Evolutionary conservation across 2,797 vertebrate genomes (phyloP).

Genomic region (Luscinia luscinia): DNA sequence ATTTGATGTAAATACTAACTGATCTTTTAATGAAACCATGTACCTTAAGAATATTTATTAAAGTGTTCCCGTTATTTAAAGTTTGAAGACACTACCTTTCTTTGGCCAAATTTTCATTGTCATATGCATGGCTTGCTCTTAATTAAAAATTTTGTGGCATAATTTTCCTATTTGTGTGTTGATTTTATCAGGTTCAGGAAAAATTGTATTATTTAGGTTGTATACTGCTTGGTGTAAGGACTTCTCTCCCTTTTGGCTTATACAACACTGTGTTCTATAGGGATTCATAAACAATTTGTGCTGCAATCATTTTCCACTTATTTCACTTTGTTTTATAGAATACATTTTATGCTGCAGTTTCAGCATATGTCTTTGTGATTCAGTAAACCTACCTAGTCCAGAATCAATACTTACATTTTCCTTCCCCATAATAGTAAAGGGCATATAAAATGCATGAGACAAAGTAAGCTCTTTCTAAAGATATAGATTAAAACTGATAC

Average conservation of each 20-base stretch:
- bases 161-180: not conserved
- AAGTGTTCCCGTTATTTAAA: not conserved
- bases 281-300: constrained; percentile 40
- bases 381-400: constrained; percentile 8
- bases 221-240: not conserved
- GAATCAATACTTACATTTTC: constrained; percentile 33
- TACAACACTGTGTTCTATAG: not conserved
- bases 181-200: not conserved
- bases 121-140: not conserved
- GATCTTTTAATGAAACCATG: not conserved
- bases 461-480: constrained; percentile 35
- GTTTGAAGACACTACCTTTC: not conserved
- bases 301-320: constrained; percentile 1
- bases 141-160: not conserved
- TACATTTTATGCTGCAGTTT: constrained; percentile 42
- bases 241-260: not conserved
- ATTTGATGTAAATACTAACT: not conserved
- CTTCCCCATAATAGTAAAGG: not conserved
- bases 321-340: constrained; percentile 33
- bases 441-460: constrained; percentile 37
- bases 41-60: not conserved
- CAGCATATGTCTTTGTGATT: constrained; percentile 13
- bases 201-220: not conserved
- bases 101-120: not conserved
- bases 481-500: constrained; percentile 76